These are phyloP conservation scores for Actinia equina DNA, from an alignment of 64 coral and sea anemone species.

Conservation along the genomic window DNA sequence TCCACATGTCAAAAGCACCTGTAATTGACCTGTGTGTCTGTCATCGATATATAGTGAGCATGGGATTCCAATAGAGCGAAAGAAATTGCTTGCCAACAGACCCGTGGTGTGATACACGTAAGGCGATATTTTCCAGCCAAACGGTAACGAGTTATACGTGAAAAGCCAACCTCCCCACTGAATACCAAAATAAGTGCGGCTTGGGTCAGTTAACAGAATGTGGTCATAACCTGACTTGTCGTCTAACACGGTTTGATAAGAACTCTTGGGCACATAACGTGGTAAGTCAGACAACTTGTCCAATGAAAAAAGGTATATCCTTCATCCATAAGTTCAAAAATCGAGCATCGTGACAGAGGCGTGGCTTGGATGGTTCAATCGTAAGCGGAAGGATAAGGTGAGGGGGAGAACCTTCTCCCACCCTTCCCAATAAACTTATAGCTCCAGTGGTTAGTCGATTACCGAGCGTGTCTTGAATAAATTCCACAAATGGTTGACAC, in stretches of 20 bases:
- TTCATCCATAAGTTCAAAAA: conserved; percentile 39
- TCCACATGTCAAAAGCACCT: conserved; percentile 9
- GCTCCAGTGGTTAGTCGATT: background rate
- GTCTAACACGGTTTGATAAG: background rate
- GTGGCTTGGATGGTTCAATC: background rate
- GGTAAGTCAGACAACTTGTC: conserved; percentile 6
- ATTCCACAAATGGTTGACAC: background rate
- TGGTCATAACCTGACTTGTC: background rate
- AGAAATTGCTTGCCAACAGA: conserved; percentile 19
- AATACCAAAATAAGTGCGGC: background rate
- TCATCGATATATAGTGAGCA: conserved; percentile 62
- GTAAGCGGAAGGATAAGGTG: background rate
- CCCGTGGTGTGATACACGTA: background rate
- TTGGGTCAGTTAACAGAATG: background rate
- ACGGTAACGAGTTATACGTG: background rate
- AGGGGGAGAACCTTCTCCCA: too few species aligned
- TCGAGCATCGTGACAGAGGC: conserved; percentile 24
- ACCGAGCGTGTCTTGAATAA: background rate
- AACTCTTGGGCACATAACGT: conserved; percentile 8
- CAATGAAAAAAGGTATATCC: conserved; percentile 14
- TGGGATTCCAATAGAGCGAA: conserved; percentile 19
- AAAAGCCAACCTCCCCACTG: background rate
- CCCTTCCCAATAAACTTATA: too few species aligned
- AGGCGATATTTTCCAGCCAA: background rate
- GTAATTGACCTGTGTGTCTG: conserved; percentile 47